phyloP scores from a whole-genome alignment of 2,113 vertebrate genomes.

The Barnardius zonarius region DNA sequence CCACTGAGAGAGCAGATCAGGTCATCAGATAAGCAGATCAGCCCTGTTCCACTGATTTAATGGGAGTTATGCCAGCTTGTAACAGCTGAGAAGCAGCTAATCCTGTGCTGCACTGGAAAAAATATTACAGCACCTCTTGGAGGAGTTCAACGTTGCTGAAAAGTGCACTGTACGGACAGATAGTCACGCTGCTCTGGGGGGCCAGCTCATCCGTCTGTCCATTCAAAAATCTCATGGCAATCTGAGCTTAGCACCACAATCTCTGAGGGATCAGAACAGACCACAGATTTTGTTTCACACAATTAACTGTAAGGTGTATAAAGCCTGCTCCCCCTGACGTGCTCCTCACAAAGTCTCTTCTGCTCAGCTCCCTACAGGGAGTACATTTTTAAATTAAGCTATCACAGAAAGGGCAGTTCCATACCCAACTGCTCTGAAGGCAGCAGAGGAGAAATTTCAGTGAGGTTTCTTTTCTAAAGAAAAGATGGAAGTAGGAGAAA shows the following conservation, averaged over 20 bases:
- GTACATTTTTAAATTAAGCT: neutral
- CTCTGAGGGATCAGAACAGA: neutral
- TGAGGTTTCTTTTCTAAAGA: neutral
- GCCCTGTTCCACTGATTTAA: neutral
- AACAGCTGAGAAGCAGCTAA: neutral
- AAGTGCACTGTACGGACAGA: neutral
- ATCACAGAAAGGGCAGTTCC: neutral
- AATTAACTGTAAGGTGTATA: neutral
- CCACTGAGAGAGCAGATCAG: neutral
- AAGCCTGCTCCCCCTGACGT: neutral
- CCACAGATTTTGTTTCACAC: neutral
- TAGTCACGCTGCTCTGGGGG: neutral
- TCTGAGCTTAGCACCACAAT: neutral
- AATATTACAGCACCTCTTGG: neutral
- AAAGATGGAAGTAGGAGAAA: neutral
- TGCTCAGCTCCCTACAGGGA: neutral
- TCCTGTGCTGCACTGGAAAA: neutral
- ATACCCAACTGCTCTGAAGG: neutral
- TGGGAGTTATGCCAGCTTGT: neutral
- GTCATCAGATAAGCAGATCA: conserved; percentile 28
- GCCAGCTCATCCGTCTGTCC: accelerated
- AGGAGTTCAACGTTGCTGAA: neutral
- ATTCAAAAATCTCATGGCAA: neutral
- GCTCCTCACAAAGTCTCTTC: neutral
- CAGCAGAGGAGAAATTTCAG: neutral